These are phyloP conservation scores for Agriopis aurantiaria DNA, from an alignment of 2,888 invertebrate genomes.

Conservation along the genomic window DNA sequence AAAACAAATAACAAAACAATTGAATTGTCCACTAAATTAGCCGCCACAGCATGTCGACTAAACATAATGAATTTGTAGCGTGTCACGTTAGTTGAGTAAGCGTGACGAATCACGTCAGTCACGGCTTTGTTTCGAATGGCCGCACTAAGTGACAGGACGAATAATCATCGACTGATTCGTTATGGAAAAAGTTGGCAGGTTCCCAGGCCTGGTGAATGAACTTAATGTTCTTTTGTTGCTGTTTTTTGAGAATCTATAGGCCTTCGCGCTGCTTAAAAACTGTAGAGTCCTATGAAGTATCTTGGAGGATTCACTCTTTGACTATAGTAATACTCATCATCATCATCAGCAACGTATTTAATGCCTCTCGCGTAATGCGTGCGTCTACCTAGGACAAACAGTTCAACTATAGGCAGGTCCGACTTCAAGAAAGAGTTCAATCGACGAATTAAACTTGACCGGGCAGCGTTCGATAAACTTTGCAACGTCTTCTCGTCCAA, in stretches of 20 bases:
- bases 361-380: too few relatives aligned
- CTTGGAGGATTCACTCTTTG: too few relatives aligned
- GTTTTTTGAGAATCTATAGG: background rate
- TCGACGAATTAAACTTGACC: too few relatives aligned
- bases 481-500: too few relatives aligned
- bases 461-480: too few relatives aligned
- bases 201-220: background rate
- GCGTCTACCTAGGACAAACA: too few relatives aligned
- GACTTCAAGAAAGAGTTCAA: too few relatives aligned
- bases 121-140: background rate
- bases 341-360: too few relatives aligned
- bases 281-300: too few relatives aligned
- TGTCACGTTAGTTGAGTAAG: constrained; percentile 6
- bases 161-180: background rate
- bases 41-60: constrained; percentile 1
- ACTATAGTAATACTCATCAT: too few relatives aligned
- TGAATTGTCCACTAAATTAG: constrained; percentile 8
- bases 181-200: constrained; percentile 1
- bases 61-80: constrained; percentile 13
- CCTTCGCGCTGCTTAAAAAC: background rate
- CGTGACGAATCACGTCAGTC: constrained; percentile 5
- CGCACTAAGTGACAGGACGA: background rate
- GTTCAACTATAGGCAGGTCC: too few relatives aligned
- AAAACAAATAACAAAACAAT: constrained; percentile 18
- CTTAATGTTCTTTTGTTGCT: background rate